These are phyloP conservation scores for Dendrolimus kikuchii DNA, from an alignment of 1,140 invertebrate genomes.

Conservation along the genomic window DNA sequence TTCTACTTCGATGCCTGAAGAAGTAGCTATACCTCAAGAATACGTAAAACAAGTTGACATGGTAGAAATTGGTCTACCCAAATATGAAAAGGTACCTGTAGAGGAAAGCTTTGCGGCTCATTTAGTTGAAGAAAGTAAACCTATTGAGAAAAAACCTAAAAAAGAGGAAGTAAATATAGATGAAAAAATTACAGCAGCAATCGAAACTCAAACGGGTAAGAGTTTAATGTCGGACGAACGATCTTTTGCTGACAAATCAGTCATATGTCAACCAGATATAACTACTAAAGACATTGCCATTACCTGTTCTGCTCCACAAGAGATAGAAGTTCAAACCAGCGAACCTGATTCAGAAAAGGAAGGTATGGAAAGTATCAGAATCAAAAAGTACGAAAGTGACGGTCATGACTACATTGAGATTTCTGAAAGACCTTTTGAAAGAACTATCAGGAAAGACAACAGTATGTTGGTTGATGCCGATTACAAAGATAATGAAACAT, in stretches of 20 bases:
- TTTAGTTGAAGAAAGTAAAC: conserved; percentile 21
- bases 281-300: conserved; percentile 60
- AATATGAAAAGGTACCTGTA: conserved; percentile 10
- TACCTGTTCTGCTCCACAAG: conserved; percentile 68
- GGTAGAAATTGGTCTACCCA: not conserved
- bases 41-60: not conserved
- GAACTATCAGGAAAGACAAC: conserved; percentile 65
- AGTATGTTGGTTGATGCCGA: conserved; percentile 81
- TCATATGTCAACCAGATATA: conserved; percentile 55
- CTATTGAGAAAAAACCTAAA: conserved; percentile 11
- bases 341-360: conserved; percentile 48
- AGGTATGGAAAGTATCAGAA: conserved; percentile 79
- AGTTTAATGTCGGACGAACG: conserved; percentile 63
- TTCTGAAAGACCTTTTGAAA: conserved; percentile 75
- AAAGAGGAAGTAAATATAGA: conserved; percentile 7
- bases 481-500: conserved; percentile 74
- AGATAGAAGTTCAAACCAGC: conserved; percentile 76
- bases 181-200: conserved; percentile 31
- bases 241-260: conserved; percentile 48
- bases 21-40: conserved; percentile 46
- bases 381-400: conserved; percentile 77
- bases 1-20: conserved; percentile 76
- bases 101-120: conserved; percentile 19
- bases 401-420: conserved; percentile 86
- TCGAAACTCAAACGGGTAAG: conserved; percentile 75